Conservation (phyloP, 2,888 invertebrate species). For the Lutraria lutraria region DNA sequence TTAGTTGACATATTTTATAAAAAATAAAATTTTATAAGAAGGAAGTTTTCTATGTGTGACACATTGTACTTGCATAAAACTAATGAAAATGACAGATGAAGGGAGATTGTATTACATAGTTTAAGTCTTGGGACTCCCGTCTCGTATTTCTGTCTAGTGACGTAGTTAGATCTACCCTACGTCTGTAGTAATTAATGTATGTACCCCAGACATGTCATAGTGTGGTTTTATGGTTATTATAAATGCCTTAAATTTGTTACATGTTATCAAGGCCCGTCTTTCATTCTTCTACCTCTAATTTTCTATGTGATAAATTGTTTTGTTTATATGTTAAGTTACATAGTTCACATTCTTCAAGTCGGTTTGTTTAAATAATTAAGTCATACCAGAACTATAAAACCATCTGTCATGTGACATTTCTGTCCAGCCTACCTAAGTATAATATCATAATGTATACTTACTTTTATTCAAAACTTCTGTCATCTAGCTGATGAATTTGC, state of each 20-base stretch:
- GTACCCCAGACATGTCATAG: background rate
- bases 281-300: background rate
- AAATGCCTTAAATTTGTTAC: background rate
- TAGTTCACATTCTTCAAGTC: background rate
- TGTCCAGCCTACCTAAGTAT: no score
- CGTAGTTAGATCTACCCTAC: background rate
- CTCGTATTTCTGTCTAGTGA: background rate
- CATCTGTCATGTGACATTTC: background rate
- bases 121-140: no score
- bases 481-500: no score
- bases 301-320: conserved; percentile 15
- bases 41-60: no score
- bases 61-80: no score
- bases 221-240: background rate
- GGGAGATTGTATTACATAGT: no score
- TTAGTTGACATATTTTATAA: no score
- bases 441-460: no score
- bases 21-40: no score
- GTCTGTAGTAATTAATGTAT: background rate
- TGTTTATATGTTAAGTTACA: background rate
- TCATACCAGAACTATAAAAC: no score
- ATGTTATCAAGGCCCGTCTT: background rate
- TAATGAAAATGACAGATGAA: no score
- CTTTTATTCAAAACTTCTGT: no score
- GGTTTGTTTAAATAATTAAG: background rate